These are phyloP conservation scores for Tetrapedia diversipes DNA, from an alignment of 2,888 invertebrate genomes.

Conservation along the genomic window DNA sequence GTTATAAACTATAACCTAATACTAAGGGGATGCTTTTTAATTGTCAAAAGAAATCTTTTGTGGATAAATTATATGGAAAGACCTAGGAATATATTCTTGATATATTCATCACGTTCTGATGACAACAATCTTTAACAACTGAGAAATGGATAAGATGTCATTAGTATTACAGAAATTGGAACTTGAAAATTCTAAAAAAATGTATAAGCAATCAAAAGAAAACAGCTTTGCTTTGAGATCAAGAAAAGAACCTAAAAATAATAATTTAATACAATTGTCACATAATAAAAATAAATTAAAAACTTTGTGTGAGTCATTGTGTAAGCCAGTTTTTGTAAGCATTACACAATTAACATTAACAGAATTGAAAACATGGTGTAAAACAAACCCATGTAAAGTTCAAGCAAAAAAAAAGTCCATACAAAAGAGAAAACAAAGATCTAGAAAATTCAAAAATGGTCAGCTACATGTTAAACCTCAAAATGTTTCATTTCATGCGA, in stretches of 20 bases:
- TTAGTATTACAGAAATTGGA: background rate
- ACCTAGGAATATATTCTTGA: background rate
- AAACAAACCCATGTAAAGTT: background rate
- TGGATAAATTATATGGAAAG: background rate
- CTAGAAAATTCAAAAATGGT: background rate
- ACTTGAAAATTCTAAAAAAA: background rate
- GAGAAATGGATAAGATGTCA: background rate
- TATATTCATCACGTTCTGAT: no score
- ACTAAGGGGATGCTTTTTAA: background rate
- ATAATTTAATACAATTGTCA: background rate
- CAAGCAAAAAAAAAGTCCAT: background rate
- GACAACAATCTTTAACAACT: no score
- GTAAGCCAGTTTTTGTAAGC: slow-evolving; percentile 40
- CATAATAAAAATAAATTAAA: background rate
- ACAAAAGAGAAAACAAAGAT: background rate
- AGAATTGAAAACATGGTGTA: background rate
- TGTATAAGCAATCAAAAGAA: no score
- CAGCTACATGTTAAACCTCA: background rate
- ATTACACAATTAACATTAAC: slow-evolving; percentile 18
- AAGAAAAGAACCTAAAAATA: background rate
- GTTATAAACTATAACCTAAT: background rate
- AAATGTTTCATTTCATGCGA: background rate
- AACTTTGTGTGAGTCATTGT: background rate
- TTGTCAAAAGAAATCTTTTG: background rate
- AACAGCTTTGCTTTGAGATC: background rate